Conservation (phyloP, 2,888 invertebrate species). For the Rhingia campestris region DNA sequence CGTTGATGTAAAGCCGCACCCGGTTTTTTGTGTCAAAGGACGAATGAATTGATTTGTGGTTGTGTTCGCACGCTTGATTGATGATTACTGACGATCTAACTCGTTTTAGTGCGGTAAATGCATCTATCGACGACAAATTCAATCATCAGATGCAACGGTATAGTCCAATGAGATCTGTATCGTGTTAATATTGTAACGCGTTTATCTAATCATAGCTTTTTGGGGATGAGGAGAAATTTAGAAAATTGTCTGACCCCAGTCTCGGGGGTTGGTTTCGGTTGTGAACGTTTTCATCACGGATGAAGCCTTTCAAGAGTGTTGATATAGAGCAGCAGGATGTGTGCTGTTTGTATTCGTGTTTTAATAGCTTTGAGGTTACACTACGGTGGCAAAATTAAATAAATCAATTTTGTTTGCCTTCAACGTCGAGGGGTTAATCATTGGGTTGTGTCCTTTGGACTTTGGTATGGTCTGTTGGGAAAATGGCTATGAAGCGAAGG, state of each 20-base stretch:
- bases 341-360: background rate
- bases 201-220: conserved; percentile 33
- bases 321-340: background rate
- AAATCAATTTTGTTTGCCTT: conserved; percentile 2
- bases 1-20: conserved; percentile 9
- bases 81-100: conserved; percentile 44
- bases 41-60: conserved; percentile 63
- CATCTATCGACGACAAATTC: conserved; percentile 19
- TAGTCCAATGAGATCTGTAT: background rate
- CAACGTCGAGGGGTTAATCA: background rate
- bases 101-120: conserved; percentile 1
- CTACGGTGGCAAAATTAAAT: background rate
- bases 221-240: conserved; percentile 1
- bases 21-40: conserved; percentile 25
- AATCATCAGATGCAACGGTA: conserved; percentile 13
- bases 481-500: background rate
- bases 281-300: background rate
- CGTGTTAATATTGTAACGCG: conserved; percentile 23
- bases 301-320: background rate
- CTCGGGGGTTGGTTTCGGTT: background rate
- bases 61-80: conserved; percentile 44
- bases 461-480: background rate
- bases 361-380: background rate
- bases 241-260: background rate
- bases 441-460: background rate